These are phyloP conservation scores for Zosterops lateralis DNA, from an alignment of 2,113 vertebrate species.

Conservation along the genomic window DNA sequence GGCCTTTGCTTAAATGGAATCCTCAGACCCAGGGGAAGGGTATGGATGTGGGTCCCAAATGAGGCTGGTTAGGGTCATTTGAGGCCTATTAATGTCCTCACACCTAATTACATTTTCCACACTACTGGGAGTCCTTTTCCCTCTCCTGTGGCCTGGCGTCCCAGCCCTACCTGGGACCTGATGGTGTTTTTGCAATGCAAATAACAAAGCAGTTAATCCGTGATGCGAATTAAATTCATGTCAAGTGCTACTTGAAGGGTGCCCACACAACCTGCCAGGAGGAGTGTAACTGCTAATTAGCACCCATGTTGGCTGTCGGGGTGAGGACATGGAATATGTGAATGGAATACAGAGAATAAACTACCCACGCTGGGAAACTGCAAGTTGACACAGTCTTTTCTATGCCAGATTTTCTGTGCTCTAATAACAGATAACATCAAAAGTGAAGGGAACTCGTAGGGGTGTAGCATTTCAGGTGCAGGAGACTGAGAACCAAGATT, in stretches of 20 bases:
- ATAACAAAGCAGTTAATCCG: not conserved
- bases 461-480: not conserved
- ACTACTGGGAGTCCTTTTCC: not conserved
- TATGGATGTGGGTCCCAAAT: not conserved
- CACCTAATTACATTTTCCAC: not conserved
- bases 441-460: not conserved
- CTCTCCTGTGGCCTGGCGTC: not conserved
- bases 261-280: not conserved
- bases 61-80: not conserved
- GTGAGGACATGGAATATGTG: slow-evolving; percentile 4
- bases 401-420: not conserved
- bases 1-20: not conserved
- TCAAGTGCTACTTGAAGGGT: slow-evolving; percentile 32
- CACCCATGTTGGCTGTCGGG: not conserved
- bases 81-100: not conserved
- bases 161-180: not conserved
- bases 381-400: not conserved
- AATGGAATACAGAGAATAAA: slow-evolving; percentile 37
- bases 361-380: not conserved
- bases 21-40: not conserved
- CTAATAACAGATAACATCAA: not conserved
- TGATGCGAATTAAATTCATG: not conserved
- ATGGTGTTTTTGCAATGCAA: not conserved
- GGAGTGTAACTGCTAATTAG: slow-evolving; percentile 47
- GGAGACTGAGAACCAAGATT: not conserved